Evolutionary conservation across 2,888 invertebrate genomes (phyloP).

Genomic region (Drosophila paracracens): DNA sequence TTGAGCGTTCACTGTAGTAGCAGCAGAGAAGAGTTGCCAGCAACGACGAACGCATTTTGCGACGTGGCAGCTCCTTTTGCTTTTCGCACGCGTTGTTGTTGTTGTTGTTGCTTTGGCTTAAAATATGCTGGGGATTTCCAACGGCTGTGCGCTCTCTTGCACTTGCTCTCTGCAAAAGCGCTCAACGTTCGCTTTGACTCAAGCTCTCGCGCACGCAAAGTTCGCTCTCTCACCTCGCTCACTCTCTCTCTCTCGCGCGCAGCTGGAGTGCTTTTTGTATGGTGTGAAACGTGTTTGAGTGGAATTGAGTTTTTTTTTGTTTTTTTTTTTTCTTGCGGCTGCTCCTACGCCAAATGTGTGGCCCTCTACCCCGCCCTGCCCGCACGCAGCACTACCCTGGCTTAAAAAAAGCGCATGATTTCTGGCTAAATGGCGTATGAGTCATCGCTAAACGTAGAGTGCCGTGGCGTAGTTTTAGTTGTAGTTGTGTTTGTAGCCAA

Average conservation of each 20-base stretch:
- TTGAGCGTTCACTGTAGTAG: neutral
- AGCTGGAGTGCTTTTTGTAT: constrained; percentile 37
- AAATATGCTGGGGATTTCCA: constrained; percentile 72
- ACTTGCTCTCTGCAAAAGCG: neutral
- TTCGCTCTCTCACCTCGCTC: constrained; percentile 4
- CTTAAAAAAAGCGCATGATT: constrained; percentile 67
- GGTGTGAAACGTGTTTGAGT: constrained; percentile 43
- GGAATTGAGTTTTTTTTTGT: constrained; percentile 13
- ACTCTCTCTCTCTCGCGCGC: constrained; percentile 1
- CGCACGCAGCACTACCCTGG: constrained; percentile 36
- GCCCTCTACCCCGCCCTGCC: neutral
- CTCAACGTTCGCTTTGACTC: constrained; percentile 4
- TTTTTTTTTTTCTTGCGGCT: constrained; percentile 9
- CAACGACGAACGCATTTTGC: constrained; percentile 1
- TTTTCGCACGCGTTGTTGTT: constrained; percentile 25
- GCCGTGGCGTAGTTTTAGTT: constrained; percentile 29
- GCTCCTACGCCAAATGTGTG: constrained; percentile 15
- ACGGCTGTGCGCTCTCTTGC: constrained; percentile 19
- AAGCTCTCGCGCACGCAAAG: constrained; percentile 4
- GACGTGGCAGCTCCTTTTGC: constrained; percentile 40
- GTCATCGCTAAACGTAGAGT: constrained; percentile 57
- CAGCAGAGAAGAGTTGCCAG: constrained; percentile 13
- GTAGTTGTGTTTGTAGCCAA: constrained; percentile 53
- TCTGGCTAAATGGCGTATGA: constrained; percentile 72
- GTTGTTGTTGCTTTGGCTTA: constrained; percentile 26